A percentile compares a stretch with the other conserved stretches of the same genome.
Conservation (phyloP, 2,113 vertebrate genomes). For the Capreolus pygargus region DNA sequence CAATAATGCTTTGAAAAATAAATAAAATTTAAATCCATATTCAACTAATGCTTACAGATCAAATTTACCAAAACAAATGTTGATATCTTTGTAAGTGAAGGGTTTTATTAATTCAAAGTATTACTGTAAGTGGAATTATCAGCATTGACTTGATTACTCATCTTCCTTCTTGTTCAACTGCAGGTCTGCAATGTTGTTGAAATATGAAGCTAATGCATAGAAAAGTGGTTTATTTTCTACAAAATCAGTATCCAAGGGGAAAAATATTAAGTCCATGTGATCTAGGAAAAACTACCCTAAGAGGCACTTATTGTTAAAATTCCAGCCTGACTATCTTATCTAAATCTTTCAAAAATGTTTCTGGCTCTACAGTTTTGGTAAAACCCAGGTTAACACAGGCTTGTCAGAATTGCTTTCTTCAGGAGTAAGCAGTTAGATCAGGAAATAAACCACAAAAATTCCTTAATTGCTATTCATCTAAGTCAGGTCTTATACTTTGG, state of each 20-base stretch:
- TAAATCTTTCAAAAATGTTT: conserved; percentile 41
- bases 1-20: neutral
- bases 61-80: neutral
- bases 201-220: neutral
- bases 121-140: neutral
- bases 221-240: conserved; percentile 10
- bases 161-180: neutral
- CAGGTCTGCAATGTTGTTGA: neutral
- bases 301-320: conserved; percentile 15
- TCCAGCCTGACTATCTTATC: conserved; percentile 18
- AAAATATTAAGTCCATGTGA: neutral
- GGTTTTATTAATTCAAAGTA: conserved; percentile 25
- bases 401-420: conserved; percentile 70
- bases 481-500: conserved; percentile 56
- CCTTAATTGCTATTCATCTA: conserved; percentile 70
- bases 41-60: neutral
- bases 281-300: neutral
- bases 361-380: conserved; percentile 40
- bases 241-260: neutral
- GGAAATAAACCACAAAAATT: conserved; percentile 70
- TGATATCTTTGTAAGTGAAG: neutral
- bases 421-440: conserved; percentile 67
- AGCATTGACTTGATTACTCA: neutral
- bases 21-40: conserved; percentile 24
- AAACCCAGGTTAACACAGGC: conserved; percentile 38